Percentiles rank a stretch among this genome's conserved stretches.
phyloP scores from a whole-genome alignment of 23 tunicate genomes.

The Clavelina lepadiformis region DNA sequence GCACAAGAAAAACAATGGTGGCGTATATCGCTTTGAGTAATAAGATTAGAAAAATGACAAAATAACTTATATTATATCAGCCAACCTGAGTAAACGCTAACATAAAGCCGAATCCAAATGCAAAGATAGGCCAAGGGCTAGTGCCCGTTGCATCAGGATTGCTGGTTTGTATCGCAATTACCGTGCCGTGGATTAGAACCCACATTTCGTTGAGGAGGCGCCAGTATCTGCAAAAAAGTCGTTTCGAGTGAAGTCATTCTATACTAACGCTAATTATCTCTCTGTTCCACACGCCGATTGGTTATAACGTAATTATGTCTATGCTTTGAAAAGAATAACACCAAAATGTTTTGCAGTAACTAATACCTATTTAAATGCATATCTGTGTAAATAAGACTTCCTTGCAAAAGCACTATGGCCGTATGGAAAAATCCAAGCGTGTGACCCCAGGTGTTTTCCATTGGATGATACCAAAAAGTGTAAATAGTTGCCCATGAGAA shows the following conservation, averaged over 20 bases:
- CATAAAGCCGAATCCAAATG: slow-evolving; percentile 89
- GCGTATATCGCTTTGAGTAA: no score
- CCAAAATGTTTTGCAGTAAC: no score
- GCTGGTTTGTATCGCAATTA: slow-evolving; percentile 80
- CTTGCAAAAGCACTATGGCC: slow-evolving; percentile 92
- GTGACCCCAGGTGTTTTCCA: slow-evolving; percentile 99
- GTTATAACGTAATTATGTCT: no score
- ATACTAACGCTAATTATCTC: no score
- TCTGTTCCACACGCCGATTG: no score
- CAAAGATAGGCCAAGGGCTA: slow-evolving; percentile 67
- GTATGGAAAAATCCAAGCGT: slow-evolving; percentile 92
- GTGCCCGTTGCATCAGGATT: slow-evolving; percentile 38
- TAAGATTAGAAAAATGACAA: no score
- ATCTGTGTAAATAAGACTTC: slow-evolving; percentile 89
- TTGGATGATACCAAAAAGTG: slow-evolving; percentile 99
- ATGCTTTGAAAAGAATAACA: no score
- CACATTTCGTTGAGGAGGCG: slow-evolving; percentile 82
- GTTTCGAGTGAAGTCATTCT: no score
- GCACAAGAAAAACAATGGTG: neutral
- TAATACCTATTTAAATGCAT: slow-evolving; percentile 88
- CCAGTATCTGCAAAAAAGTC: no score
- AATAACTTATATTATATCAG: no score
- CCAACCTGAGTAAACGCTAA: slow-evolving; percentile 76
- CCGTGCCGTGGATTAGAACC: slow-evolving; percentile 82
- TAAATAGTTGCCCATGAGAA: slow-evolving; percentile 95